A percentile compares a stretch with the other conserved stretches of the same genome.
These are phyloP conservation scores for Agrotis clavis DNA, from an alignment of 2,888 invertebrate genomes.

Conservation along the genomic window DNA sequence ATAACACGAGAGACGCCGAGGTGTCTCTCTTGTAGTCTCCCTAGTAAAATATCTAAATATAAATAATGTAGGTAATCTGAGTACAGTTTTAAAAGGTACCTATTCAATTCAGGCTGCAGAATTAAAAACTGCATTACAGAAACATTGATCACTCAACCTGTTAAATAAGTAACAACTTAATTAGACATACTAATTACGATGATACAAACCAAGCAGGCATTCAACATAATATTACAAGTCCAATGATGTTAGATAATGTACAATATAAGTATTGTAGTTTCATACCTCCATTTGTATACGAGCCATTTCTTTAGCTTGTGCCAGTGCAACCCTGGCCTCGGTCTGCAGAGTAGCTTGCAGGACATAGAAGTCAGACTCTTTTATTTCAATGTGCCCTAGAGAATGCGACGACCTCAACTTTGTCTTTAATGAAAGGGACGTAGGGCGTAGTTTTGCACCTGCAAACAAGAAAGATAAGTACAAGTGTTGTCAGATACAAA, in stretches of 20 bases:
- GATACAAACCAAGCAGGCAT: conserved; percentile 19
- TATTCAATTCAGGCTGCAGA: background rate
- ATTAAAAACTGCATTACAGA: background rate
- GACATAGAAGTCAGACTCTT: conserved; percentile 95
- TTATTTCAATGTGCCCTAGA: conserved; percentile 84
- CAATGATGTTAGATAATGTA: conserved; percentile 11
- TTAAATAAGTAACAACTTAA: conserved; percentile 19
- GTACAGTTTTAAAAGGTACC: background rate
- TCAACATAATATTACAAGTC: background rate
- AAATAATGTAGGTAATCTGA: too few species aligned
- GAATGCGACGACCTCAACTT: conserved; percentile 90
- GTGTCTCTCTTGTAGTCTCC: too few species aligned
- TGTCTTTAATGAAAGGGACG: conserved; percentile 84
- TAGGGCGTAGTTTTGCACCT: conserved; percentile 86
- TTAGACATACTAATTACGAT: conserved; percentile 23
- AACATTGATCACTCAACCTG: background rate
- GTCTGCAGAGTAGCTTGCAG: conserved; percentile 96
- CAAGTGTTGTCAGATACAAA: background rate
- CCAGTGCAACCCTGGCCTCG: conserved; percentile 96
- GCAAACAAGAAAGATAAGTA: conserved; percentile 52
- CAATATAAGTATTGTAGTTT: background rate
- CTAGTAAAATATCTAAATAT: too few species aligned
- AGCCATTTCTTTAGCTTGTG: conserved; percentile 97
- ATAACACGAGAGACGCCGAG: too few species aligned
- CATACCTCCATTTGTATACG: conserved; percentile 96